These are phyloP conservation scores for Hemicordylus capensis DNA, from an alignment of 2,113 vertebrate genomes.

Conservation along the genomic window DNA sequence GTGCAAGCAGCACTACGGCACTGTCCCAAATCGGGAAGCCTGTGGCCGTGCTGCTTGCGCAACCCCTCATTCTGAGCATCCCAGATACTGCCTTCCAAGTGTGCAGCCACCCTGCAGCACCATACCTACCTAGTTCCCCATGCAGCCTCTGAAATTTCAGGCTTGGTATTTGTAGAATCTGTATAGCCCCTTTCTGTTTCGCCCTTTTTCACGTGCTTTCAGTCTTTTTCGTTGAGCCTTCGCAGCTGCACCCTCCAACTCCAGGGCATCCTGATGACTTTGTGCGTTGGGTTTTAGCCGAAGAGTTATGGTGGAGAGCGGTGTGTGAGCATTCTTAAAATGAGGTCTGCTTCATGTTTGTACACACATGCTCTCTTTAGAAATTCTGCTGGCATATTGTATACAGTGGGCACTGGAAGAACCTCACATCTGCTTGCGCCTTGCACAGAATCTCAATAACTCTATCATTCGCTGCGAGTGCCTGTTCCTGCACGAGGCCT, in stretches of 20 bases:
- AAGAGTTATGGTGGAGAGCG: constrained; percentile 63
- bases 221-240: background rate
- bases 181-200: background rate
- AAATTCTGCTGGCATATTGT: constrained; percentile 84
- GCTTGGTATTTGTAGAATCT: background rate
- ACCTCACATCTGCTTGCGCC: constrained; percentile 82
- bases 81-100: too few relatives aligned
- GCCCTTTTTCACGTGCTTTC: background rate
- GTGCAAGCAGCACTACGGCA: too few relatives aligned
- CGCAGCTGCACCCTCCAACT: background rate
- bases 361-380: constrained; percentile 79
- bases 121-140: too few relatives aligned
- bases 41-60: too few relatives aligned
- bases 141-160: background rate
- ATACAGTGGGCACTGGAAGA: constrained; percentile 78
- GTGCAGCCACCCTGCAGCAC: too few relatives aligned
- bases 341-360: constrained; percentile 74
- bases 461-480: constrained; percentile 76
- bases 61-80: too few relatives aligned
- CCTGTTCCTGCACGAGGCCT: constrained; percentile 77
- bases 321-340: constrained; percentile 61
- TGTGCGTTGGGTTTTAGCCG: background rate
- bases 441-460: constrained; percentile 85
- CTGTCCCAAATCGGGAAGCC: too few relatives aligned
- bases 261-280: background rate